Evolutionary conservation across 2,113 vertebrate genomes (phyloP).

Genomic region (Nothoprocta pentlandii): DNA sequence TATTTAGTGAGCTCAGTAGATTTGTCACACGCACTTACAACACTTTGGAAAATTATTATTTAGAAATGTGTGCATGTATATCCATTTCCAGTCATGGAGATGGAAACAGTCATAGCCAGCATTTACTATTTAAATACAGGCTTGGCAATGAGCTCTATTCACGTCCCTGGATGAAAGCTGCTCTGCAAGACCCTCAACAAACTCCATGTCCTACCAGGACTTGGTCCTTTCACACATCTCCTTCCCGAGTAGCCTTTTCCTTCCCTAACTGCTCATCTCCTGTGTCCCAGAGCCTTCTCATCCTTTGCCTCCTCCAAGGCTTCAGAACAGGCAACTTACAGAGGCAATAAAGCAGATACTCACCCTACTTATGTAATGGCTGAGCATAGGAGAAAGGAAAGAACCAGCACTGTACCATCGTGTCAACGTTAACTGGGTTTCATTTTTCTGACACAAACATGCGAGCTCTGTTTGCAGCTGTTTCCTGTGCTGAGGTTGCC

Average conservation of each 20-base stretch:
- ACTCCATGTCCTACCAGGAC: background rate
- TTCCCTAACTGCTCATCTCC: background rate
- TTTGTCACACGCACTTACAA: background rate
- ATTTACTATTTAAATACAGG: background rate
- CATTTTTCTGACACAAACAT: rapidly evolving
- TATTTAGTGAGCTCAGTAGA: rapidly evolving
- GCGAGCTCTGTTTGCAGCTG: background rate
- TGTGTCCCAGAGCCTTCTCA: rapidly evolving
- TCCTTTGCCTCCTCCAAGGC: background rate
- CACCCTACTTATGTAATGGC: rapidly evolving
- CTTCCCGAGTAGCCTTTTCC: background rate
- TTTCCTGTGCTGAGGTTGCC: background rate
- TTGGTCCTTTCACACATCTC: background rate
- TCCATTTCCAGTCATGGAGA: background rate
- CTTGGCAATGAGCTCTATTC: background rate
- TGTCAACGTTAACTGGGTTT: background rate
- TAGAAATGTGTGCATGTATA: rapidly evolving
- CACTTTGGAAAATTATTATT: background rate
- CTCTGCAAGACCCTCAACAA: background rate
- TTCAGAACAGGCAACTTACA: background rate
- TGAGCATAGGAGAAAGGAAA: background rate
- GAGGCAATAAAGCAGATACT: background rate
- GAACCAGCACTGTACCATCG: background rate
- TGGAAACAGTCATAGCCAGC: rapidly evolving
- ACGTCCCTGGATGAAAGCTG: background rate